Base-by-base conservation (phyloP, 2,888 invertebrate genomes). In the Cataglyphis albicans region DNA sequence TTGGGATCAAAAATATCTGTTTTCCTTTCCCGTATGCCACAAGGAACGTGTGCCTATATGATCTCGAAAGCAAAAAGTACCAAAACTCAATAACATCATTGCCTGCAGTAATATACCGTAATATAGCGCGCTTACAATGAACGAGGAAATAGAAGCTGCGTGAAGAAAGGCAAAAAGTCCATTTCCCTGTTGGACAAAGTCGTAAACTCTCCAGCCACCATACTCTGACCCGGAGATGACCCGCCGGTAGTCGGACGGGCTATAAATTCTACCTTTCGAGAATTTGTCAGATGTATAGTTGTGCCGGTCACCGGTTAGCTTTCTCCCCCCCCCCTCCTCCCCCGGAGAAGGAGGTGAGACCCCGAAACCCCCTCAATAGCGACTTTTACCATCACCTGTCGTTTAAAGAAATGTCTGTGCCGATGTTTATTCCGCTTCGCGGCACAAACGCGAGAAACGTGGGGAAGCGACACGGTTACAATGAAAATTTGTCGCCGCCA, bases 401-500 rank as follows among this genome's bases (percentile, higher is more conserved):
- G 88, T 85, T 84, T 57, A 88, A 88, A 85, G 85, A 87, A 88
- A 84, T 87, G 78, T 83, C 74, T 82, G 55, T 44, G 74, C 83
- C 44, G 67, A 76, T 52, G 70, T 63, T 81, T 81, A 63, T 82
- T 84, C 81, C 57, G 57, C 61, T 61, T 59, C 68, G 83, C 57
- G 44, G 57, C 80, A 38, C 73, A 76, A 74, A 76, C 64, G 32
- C 75, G 75, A 75, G 29, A 41, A 67, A 67, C 7, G 29, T 68
- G 74, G 68, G 52, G 63, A 29, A 70, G 81, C 81, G 44, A 76
- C 10, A n/a, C 21, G 76, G 64, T 84, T 86, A 94, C 94, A 94
- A 94, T 93, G 91, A 91, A 93, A 94, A 94, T 94, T 94, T 94
- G 94, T 94, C 94, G 91, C 91, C 92, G 88, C 87, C 85, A 87